These are phyloP conservation scores for Crypturellus tataupa DNA, from an alignment of 2,797 vertebrate genomes.

Conservation along the genomic window DNA sequence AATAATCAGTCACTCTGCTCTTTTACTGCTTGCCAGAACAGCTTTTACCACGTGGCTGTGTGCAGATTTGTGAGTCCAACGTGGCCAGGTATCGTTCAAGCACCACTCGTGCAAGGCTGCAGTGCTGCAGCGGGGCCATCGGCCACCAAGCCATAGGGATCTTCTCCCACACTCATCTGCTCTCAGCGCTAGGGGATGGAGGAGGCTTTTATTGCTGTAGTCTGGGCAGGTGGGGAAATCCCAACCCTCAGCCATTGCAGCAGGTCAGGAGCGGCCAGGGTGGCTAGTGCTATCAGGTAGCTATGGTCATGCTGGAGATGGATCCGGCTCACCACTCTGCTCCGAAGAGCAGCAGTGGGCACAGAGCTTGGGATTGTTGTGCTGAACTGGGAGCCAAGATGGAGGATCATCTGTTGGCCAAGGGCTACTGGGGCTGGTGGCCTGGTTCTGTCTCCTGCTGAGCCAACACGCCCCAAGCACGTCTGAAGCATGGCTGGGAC, in stretches of 20 bases:
- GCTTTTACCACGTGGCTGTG: not conserved
- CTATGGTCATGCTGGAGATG: not conserved
- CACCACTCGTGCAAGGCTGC: not conserved
- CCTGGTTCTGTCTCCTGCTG: not conserved
- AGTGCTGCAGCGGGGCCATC: too few species aligned
- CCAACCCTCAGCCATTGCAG: not conserved
- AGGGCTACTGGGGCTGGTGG: not conserved
- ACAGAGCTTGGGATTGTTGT: not conserved
- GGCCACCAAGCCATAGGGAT: too few species aligned
- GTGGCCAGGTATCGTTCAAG: not conserved
- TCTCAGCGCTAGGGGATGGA: fast-evolving
- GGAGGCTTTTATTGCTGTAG: not conserved
- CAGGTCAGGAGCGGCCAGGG: not conserved
- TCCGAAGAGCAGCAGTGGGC: not conserved
- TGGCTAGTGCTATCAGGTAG: not conserved
- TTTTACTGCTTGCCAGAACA: not conserved
- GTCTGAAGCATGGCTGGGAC: not conserved
- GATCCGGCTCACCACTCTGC: not conserved
- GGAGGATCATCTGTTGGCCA: not conserved
- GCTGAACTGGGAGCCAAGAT: not conserved
- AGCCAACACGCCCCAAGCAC: not conserved
- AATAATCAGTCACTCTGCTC: not conserved
- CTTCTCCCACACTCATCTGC: fast-evolving
- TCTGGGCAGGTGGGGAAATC: not conserved
- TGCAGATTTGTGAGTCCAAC: not conserved